These are phyloP conservation scores for Zosterops pallidus DNA, from an alignment of 2,113 vertebrate species.

Conservation along the genomic window DNA sequence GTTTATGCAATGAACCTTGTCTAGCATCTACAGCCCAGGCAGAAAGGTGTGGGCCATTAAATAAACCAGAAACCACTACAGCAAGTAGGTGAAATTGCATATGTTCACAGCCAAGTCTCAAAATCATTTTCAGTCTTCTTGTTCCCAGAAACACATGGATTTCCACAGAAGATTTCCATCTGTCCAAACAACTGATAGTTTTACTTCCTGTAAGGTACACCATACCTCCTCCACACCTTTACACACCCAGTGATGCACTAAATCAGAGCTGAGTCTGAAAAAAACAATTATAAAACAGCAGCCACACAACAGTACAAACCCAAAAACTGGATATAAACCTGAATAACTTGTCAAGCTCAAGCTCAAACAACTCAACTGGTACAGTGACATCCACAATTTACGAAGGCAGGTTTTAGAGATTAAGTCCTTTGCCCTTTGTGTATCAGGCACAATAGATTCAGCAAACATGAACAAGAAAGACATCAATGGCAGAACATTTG, in stretches of 20 bases:
- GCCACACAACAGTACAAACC: background rate
- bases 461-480: constrained; percentile 4
- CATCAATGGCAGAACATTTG: background rate
- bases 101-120: background rate
- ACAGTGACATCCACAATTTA: background rate
- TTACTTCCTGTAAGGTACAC: background rate
- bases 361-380: background rate
- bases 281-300: background rate
- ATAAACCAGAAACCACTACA: background rate
- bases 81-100: background rate
- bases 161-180: background rate
- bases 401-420: constrained; percentile 1
- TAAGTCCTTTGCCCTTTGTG: background rate
- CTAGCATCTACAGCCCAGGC: background rate
- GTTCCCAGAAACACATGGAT: background rate
- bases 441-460: background rate
- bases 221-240: background rate
- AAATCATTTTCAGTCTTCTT: background rate
- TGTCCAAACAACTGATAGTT: background rate
- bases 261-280: background rate
- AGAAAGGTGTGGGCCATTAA: background rate
- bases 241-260: background rate
- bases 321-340: background rate
- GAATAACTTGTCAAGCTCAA: background rate
- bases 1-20: background rate